phyloP scores from a whole-genome alignment of 2,888 invertebrate species.

The Drosophila neotestacea region DNA sequence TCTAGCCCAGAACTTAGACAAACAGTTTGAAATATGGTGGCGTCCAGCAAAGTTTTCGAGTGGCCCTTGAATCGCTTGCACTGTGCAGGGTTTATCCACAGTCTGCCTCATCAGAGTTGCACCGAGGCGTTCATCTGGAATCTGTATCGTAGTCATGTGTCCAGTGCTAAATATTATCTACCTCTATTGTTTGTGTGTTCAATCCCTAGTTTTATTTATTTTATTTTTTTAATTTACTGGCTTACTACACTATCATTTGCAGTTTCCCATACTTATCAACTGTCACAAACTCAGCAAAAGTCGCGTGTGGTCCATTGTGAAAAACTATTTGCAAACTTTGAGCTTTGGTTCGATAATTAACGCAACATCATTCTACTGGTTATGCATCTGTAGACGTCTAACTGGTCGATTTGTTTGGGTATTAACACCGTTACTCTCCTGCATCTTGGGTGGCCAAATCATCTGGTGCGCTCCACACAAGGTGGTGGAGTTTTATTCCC shows the following conservation, averaged over 20 bases:
- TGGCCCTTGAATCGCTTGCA: slow-evolving; percentile 37
- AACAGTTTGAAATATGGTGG: slow-evolving; percentile 52
- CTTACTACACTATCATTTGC: not conserved
- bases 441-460: slow-evolving; percentile 33
- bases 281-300: slow-evolving; percentile 30
- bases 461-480: slow-evolving; percentile 50
- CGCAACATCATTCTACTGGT: slow-evolving; percentile 39
- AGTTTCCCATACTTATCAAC: slow-evolving; percentile 59
- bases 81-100: slow-evolving; percentile 48
- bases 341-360: slow-evolving; percentile 40
- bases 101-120: slow-evolving; percentile 53
- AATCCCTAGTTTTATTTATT: not conserved
- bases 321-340: slow-evolving; percentile 45
- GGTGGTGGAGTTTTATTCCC: slow-evolving; percentile 44
- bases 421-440: slow-evolving; percentile 35
- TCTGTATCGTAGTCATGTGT: slow-evolving; percentile 65
- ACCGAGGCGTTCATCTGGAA: slow-evolving; percentile 59
- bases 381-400: slow-evolving; percentile 46
- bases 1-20: not conserved
- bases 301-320: slow-evolving; percentile 16
- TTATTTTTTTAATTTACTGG: not conserved
- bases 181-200: slow-evolving; percentile 59
- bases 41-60: slow-evolving; percentile 51
- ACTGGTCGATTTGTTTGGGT: slow-evolving; percentile 38
- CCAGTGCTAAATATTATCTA: slow-evolving; percentile 56